Conservation (phyloP, 2,888 invertebrate species). For the Scaptomyza reducta region DNA sequence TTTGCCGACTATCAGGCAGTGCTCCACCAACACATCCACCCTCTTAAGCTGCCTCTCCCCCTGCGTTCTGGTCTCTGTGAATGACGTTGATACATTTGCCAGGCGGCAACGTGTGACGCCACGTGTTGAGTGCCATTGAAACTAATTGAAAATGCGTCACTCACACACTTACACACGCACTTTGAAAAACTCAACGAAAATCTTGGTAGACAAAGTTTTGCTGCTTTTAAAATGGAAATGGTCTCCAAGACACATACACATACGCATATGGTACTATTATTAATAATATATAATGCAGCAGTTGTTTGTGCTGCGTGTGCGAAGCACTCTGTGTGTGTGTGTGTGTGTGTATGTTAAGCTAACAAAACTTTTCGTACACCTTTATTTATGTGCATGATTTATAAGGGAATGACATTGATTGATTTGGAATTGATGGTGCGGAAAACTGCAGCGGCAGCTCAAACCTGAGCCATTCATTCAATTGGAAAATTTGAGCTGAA, state of each 20-base stretch:
- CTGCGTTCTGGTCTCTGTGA: conserved; percentile 13
- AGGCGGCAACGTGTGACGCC: conserved; percentile 42
- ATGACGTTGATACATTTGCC: conserved; percentile 70
- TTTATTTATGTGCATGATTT: conserved; percentile 76
- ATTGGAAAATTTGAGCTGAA: conserved; percentile 26
- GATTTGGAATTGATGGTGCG: conserved; percentile 73
- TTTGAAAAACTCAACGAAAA: conserved; percentile 37
- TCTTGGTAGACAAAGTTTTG: conserved; percentile 69
- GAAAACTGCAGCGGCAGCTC: conserved; percentile 55
- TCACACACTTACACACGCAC: conserved; percentile 17
- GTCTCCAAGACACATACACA: conserved; percentile 30
- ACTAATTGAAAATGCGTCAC: conserved; percentile 73
- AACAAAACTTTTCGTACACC: conserved; percentile 51
- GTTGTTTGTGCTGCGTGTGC: conserved; percentile 48
- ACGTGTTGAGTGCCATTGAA: conserved; percentile 72
- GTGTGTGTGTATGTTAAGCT: conserved; percentile 21
- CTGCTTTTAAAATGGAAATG: conserved; percentile 64
- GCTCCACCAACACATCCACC: background rate
- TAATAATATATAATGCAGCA: conserved; percentile 74
- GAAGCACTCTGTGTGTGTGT: conserved; percentile 4
- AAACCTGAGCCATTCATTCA: conserved; percentile 22
- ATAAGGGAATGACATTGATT: conserved; percentile 74
- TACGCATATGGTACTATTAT: conserved; percentile 48
- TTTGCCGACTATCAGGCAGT: conserved; percentile 59
- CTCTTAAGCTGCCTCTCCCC: background rate